Evolutionary conservation across 1,140 invertebrate species (phyloP).

Genomic region (Drusus annulatus): DNA sequence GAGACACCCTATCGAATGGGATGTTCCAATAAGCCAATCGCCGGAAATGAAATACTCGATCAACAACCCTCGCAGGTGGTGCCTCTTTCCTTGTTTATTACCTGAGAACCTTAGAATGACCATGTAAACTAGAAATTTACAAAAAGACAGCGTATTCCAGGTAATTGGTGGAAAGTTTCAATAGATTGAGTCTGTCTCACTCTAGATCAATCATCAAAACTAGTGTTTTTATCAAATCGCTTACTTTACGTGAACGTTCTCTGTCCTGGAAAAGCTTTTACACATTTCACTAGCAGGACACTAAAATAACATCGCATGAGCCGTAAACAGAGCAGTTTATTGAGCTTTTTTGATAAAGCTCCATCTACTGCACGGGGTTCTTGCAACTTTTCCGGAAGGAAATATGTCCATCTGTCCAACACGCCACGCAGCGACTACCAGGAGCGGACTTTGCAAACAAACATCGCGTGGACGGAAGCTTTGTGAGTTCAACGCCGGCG

Average conservation of each 20-base stretch:
- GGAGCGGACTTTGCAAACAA: conserved; percentile 2
- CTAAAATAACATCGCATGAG: too few species aligned
- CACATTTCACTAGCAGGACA: too few species aligned
- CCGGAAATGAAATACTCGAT: background rate
- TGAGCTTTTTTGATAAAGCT: background rate
- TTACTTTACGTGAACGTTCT: background rate
- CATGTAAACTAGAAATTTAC: background rate
- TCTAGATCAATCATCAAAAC: background rate
- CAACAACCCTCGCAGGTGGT: background rate
- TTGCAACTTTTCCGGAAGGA: background rate
- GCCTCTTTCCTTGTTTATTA: background rate
- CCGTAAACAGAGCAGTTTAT: too few species aligned
- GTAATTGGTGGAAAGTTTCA: background rate
- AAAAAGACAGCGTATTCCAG: background rate
- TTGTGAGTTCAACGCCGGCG: background rate
- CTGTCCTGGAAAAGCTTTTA: background rate
- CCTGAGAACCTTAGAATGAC: background rate
- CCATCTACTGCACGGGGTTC: background rate
- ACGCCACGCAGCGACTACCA: background rate
- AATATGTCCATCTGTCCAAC: background rate
- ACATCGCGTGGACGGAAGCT: background rate
- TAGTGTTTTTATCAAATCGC: background rate
- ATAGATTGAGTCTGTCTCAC: background rate
- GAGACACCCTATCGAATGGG: background rate
- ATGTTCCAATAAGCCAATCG: background rate